Percentiles rank a stretch among this genome's conserved stretches.
phyloP scores from a whole-genome alignment of 2,888 invertebrate species.

The Lepeophtheirus nordmannii region DNA sequence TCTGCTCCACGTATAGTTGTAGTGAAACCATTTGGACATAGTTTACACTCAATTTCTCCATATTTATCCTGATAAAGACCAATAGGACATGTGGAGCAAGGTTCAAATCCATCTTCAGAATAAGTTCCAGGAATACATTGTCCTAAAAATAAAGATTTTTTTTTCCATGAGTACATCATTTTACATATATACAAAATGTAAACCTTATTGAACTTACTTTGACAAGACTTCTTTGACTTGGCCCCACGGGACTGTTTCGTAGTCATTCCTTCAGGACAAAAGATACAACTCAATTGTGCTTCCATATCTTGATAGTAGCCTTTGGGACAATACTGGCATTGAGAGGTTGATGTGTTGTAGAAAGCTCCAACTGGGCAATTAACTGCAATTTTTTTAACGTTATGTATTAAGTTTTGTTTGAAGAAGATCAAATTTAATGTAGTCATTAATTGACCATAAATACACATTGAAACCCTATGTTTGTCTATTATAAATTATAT shows the following conservation, averaged over 20 bases:
- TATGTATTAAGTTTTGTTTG: neutral
- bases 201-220: constrained; percentile 31
- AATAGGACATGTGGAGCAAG: constrained; percentile 35
- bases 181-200: too few species aligned
- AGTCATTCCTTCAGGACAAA: constrained; percentile 44
- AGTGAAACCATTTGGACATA: constrained; percentile 34
- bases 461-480: neutral
- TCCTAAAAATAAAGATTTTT: constrained; percentile 30
- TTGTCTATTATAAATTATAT: too few species aligned
- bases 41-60: constrained; percentile 32
- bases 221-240: constrained; percentile 35
- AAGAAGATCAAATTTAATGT: too few species aligned
- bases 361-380: constrained; percentile 50
- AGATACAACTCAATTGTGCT: constrained; percentile 42
- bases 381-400: constrained; percentile 35
- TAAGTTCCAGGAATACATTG: constrained; percentile 37
- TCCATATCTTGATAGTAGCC: constrained; percentile 45
- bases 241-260: constrained; percentile 39
- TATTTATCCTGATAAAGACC: constrained; percentile 35
- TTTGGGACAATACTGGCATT: constrained; percentile 45
- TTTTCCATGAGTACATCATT: too few species aligned
- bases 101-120: constrained; percentile 35
- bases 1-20: constrained; percentile 35
- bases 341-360: constrained; percentile 40
- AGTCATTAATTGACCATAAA: too few species aligned